Percentiles rank a stretch among this genome's conserved stretches.
Conservation (phyloP, 1,140 invertebrate species). For the Cyclina sinensis region DNA sequence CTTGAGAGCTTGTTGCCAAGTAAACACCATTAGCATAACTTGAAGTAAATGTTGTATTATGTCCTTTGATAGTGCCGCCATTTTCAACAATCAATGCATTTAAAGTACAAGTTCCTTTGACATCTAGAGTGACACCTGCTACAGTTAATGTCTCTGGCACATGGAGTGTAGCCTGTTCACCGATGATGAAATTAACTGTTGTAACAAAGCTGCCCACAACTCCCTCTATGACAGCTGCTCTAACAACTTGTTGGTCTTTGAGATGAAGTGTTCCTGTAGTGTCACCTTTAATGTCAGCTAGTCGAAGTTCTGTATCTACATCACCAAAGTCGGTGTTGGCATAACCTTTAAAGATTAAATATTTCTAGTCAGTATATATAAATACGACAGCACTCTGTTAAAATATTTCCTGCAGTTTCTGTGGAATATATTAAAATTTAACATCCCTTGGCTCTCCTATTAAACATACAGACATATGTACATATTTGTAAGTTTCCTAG, state of each 20-base stretch:
- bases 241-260: conserved; percentile 71
- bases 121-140: conserved; percentile 68
- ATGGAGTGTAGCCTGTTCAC: conserved; percentile 73
- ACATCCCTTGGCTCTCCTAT: too few relatives aligned
- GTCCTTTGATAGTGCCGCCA: conserved; percentile 71
- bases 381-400: too few relatives aligned
- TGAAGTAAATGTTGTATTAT: conserved; percentile 77
- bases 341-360: conserved; percentile 72
- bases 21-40: conserved; percentile 73
- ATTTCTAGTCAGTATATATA: background rate
- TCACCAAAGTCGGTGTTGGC: conserved; percentile 72
- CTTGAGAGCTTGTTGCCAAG: conserved; percentile 63
- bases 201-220: conserved; percentile 66
- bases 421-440: too few relatives aligned
- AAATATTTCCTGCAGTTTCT: too few relatives aligned
- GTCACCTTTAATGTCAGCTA: conserved; percentile 75
- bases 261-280: conserved; percentile 76
- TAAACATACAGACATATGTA: too few relatives aligned
- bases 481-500: too few relatives aligned
- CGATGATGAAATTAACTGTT: conserved; percentile 76
- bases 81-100: conserved; percentile 77
- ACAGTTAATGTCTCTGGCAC: conserved; percentile 77
- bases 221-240: conserved; percentile 76
- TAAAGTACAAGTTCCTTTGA: conserved; percentile 77
- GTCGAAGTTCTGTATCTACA: conserved; percentile 60